Base-by-base conservation (phyloP, 2,888 invertebrate genomes). In the Drepana falcataria region DNA sequence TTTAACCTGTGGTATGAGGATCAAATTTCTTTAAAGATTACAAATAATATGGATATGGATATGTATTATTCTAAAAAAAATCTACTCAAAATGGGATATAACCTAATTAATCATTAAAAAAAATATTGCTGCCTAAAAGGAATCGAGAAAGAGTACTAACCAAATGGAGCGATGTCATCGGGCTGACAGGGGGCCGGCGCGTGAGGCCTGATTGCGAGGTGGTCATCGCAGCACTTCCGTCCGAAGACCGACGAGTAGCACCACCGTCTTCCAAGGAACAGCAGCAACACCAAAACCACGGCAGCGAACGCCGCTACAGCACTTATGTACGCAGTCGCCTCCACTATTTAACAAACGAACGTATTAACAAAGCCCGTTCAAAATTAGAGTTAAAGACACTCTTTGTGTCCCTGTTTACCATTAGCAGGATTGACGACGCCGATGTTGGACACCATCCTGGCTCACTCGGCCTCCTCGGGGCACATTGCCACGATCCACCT, bases 321-420 rank as follows among this genome's bases (percentile, higher is more conserved):
- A 75, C 96, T 97, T 81, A 98, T 93, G 81, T 97, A 95, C 78
- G 96, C 96, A 73, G 96, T 95, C 73, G 97, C 96, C 92, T 97
- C 97, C 85, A 94, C 93, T 84, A 94, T 91, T 86, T 93, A 65
- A 72, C 62, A 53, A 55, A 56, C 56, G 49, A 53, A 40, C 57
- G 64, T 53, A 49, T 53, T 35, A 48, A 49, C 55, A 57, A 56
- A 57, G 55, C 48, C 63, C 48, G 59, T n/a, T n/a, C n/a, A 58
- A 58, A 53, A 54, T 48, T 54, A 49, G 44, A 61, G 59, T 4
- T 4, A 3, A 37, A 37, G 37, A 3, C 37, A 55, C 55, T 47
- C 44, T 48, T 49, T 55, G 53, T 47, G 48, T 56, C 55, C 57
- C 71, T 79, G 75, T 83, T 83, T 87, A 91, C 90, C 91, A 88